Conservation (phyloP, 2,888 invertebrate species). For the Heteropelma amictum region DNA sequence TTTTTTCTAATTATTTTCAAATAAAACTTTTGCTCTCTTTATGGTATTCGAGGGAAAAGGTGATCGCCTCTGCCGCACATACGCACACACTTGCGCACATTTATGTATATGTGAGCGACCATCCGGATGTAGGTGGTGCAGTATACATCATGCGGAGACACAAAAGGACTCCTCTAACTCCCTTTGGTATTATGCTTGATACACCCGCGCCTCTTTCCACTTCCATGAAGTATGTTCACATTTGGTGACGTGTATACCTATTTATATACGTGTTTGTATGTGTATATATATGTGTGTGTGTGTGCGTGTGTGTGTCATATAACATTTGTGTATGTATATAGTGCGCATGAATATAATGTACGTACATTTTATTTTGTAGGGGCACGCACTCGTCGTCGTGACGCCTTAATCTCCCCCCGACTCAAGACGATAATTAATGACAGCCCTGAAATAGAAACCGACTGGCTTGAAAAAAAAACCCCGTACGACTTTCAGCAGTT, state of each 20-base stretch:
- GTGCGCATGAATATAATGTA: too few relatives aligned
- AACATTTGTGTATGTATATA: background rate
- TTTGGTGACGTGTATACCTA: background rate
- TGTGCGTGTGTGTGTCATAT: background rate
- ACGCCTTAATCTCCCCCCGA: constrained; percentile 29
- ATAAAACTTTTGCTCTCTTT: too few relatives aligned
- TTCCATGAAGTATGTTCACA: too few relatives aligned
- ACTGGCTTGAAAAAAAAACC: background rate
- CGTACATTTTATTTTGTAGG: background rate
- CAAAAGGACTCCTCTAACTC: background rate
- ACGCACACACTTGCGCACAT: background rate
- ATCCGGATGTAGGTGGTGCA: constrained; percentile 31
- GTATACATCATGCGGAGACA: constrained; percentile 4
- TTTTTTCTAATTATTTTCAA: too few relatives aligned
- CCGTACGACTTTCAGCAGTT: background rate
- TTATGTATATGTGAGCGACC: background rate
- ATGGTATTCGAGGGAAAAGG: background rate
- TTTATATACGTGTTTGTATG: background rate
- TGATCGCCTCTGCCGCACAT: too few relatives aligned
- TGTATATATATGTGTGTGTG: background rate
- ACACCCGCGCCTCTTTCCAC: constrained; percentile 31
- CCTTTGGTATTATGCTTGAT: constrained; percentile 19
- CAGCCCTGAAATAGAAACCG: constrained; percentile 32
- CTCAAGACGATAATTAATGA: constrained; percentile 44
- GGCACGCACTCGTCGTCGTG: background rate